Base-by-base conservation (phyloP, 1,140 invertebrate genomes). In the Drosophila virilis region DNA sequence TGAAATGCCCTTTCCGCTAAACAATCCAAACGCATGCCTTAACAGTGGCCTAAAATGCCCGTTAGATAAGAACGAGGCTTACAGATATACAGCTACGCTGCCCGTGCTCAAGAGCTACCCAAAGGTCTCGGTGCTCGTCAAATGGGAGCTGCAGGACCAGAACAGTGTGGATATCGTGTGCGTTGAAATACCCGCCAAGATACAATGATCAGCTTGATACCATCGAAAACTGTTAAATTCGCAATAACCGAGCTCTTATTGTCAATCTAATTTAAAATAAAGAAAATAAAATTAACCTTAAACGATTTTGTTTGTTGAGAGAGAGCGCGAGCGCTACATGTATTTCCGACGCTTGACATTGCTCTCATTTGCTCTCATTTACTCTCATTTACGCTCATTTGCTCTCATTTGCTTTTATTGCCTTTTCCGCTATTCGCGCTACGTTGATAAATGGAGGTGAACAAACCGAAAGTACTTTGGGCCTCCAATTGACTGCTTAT, bases 81-180 rank as follows among this genome's bases (percentile, higher is more conserved):
- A 95, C 57, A 93, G 91, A 60, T 97, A 96, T 85, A 93, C 66
- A 28, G 93, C 95, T 0, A 93, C 92, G 1, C 80, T 97, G 55
- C 93, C 93, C 0, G 93, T 97, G 1, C 78, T 94, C 2, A 94
- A 93, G 67, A 92, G 91, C 1, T 97, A 96, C 80, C 96, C 96
- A 3, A 94, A 93, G 81, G 75, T 96, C 0, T 93, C 91, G 1
- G 94, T 97, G 0, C 93, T 94, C 2, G 94, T 97, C 0, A 96
- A 95, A 91, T 96, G 95, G 95, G 95, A 96, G 91, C 83, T 97
- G 10, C 93, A 94, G 79, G 93, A 95, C 86, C 93, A 94, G 57
- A 92, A 94, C 4, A 82, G 80, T 0, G 92, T 94, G 46, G 94
- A 96, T 77, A 93, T 96, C 5, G 92, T 96, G 45, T 97, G 96